phyloP scores from a whole-genome alignment of 2,113 vertebrate species.

The Pithys albifrons region DNA sequence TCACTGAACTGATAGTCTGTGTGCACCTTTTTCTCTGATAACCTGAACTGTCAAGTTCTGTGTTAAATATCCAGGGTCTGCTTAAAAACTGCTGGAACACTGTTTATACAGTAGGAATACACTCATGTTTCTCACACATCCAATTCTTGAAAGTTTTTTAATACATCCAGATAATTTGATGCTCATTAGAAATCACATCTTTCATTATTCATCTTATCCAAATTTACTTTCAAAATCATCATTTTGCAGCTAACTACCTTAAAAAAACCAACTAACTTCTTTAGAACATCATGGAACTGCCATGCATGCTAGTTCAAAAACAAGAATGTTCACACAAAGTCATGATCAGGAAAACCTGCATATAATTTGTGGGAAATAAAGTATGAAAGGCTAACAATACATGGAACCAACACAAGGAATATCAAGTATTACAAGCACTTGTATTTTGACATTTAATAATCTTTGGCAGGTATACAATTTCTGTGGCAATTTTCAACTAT shows the following conservation, averaged over 20 bases:
- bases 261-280: not conserved
- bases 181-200: not conserved
- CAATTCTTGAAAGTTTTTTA: not conserved
- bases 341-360: not conserved
- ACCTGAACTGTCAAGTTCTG: not conserved
- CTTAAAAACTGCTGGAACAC: not conserved
- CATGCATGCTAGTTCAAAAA: not conserved
- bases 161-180: not conserved
- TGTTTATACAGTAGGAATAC: not conserved
- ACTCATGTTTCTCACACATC: not conserved
- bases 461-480: not conserved
- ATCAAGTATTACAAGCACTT: rapidly evolving
- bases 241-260: not conserved
- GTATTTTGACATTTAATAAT: not conserved
- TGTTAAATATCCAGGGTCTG: not conserved
- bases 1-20: not conserved
- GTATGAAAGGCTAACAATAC: not conserved
- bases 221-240: not conserved
- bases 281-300: not conserved
- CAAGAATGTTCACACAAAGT: not conserved
- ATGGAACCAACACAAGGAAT: not conserved
- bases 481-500: not conserved
- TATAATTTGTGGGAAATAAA: not conserved
- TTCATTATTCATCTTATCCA: not conserved
- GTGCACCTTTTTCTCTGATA: not conserved